Evolutionary conservation across 1,140 invertebrate species (phyloP).

Genomic region (Lasaia peninsularis): DNA sequence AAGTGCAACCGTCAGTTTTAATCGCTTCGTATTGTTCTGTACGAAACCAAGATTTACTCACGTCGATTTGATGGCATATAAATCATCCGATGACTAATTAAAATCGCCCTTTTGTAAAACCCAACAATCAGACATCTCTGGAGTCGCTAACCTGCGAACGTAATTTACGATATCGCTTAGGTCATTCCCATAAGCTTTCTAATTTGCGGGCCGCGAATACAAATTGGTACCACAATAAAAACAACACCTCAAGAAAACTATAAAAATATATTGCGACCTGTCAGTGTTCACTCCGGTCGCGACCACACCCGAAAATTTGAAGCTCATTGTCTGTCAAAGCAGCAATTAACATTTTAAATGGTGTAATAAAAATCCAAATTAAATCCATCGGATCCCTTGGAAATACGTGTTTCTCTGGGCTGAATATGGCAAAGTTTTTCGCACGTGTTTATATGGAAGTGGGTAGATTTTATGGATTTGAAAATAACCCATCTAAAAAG

Average conservation of each 20-base stretch:
- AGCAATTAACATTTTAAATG: conserved; percentile 66
- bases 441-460: conserved; percentile 1
- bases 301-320: conserved; percentile 58
- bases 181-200: conserved; percentile 67
- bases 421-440: not conserved
- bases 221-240: conserved; percentile 58
- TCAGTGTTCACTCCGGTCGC: conserved; percentile 54
- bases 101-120: conserved; percentile 50
- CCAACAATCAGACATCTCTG: conserved; percentile 26
- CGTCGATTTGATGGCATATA: conserved; percentile 52
- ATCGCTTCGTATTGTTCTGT: conserved; percentile 16
- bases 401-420: not conserved
- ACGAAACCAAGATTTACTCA: conserved; percentile 38
- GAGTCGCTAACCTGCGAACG: conserved; percentile 48
- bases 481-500: not conserved
- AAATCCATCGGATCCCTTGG: conserved; percentile 30
- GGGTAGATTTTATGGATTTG: conserved; percentile 2
- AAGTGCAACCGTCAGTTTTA: not conserved
- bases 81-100: conserved; percentile 65
- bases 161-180: conserved; percentile 66
- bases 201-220: conserved; percentile 51
- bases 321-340: conserved; percentile 58
- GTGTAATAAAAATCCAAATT: conserved; percentile 57
- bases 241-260: conserved; percentile 62
- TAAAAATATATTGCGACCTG: conserved; percentile 65